Conservation (phyloP, 2,797 vertebrate genomes). For the Rhodeus uyekii region DNA sequence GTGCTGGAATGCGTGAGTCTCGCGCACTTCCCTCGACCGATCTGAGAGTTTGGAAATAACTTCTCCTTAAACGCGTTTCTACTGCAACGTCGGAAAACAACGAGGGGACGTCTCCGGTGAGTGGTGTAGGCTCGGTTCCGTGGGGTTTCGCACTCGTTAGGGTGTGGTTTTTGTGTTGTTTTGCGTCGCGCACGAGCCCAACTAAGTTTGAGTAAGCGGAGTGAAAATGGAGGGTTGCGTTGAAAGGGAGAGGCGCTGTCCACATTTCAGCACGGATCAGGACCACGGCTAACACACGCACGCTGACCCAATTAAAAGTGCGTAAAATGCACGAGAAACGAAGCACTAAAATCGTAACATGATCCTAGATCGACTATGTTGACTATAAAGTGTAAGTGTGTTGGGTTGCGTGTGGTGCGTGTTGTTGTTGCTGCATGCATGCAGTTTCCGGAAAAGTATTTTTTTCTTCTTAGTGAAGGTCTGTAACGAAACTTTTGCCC, state of each 20-base stretch:
- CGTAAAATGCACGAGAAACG: neutral
- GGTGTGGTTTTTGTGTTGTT: constrained; percentile 31
- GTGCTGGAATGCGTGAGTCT: constrained; percentile 82
- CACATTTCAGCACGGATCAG: constrained; percentile 79
- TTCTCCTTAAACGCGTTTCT: constrained; percentile 42
- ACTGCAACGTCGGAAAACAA: neutral
- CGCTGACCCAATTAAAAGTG: neutral
- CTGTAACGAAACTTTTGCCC: neutral
- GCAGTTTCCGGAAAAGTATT: constrained; percentile 64
- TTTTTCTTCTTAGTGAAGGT: neutral
- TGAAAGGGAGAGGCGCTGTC: constrained; percentile 83
- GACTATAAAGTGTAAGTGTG: neutral
- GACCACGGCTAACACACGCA: constrained; percentile 77
- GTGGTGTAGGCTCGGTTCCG: neutral
- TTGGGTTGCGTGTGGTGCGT: constrained; percentile 11
- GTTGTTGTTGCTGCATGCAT: constrained; percentile 23
- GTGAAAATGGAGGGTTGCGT: constrained; percentile 74
- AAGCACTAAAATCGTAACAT: neutral
- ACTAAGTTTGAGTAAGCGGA: neutral
- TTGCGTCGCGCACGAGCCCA: constrained; percentile 9
- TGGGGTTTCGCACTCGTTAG: neutral
- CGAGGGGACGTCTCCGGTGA: constrained; percentile 16
- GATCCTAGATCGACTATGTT: neutral
- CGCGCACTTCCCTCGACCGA: constrained; percentile 57
- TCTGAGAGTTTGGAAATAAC: constrained; percentile 50